A percentile compares a stretch with the other conserved stretches of the same genome.
Evolutionary conservation across 2,113 vertebrate genomes (phyloP).

Genomic region (Cyanistes caeruleus): DNA sequence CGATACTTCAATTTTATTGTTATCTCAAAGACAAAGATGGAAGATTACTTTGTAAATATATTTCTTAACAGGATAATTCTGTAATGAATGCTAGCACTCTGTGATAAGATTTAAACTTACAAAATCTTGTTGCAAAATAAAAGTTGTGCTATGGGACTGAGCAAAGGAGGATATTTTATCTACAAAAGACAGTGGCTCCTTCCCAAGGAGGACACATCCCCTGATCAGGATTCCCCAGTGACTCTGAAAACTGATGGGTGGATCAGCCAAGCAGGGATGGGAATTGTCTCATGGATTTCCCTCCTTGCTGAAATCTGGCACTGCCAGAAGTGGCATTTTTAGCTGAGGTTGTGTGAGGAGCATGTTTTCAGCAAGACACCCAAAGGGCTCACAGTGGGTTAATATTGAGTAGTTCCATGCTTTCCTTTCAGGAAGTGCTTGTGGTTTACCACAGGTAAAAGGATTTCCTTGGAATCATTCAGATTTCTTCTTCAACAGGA

Average conservation of each 20-base stretch:
- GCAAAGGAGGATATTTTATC: not conserved
- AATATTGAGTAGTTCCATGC: not conserved
- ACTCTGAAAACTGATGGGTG: not conserved
- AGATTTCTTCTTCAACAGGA: not conserved
- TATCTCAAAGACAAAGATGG: conserved; percentile 19
- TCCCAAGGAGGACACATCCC: not conserved
- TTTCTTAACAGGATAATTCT: not conserved
- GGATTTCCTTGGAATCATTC: not conserved
- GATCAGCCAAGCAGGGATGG: not conserved
- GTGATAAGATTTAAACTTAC: not conserved
- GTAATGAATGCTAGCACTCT: not conserved
- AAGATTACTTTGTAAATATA: not conserved
- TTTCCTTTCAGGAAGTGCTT: not conserved
- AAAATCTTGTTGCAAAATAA: not conserved
- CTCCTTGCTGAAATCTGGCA: not conserved
- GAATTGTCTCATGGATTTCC: not conserved
- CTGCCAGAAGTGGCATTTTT: not conserved
- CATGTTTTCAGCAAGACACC: not conserved
- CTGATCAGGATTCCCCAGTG: rapidly evolving
- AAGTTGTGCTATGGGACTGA: not conserved
- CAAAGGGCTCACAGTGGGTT: not conserved
- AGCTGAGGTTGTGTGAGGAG: not conserved
- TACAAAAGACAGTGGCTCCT: not conserved
- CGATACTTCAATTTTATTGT: not conserved
- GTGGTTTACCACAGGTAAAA: not conserved